These are phyloP conservation scores for Trichogramma dendrolimi DNA, from an alignment of 2,888 invertebrate genomes.

Conservation along the genomic window DNA sequence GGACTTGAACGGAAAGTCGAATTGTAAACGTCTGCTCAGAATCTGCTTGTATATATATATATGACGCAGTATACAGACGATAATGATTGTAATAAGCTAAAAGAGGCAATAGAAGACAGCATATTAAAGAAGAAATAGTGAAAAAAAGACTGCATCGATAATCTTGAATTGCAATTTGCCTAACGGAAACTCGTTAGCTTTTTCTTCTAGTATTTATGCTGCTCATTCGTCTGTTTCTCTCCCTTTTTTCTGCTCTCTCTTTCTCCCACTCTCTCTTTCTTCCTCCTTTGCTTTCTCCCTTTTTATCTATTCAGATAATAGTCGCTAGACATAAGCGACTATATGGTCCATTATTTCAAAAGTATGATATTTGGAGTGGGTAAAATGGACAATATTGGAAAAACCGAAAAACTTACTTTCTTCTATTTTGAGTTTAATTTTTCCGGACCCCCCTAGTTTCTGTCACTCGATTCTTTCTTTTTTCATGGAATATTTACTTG, in stretches of 20 bases:
- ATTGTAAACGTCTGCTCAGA: too few species aligned
- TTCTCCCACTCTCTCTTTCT: neutral
- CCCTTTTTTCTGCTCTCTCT: neutral
- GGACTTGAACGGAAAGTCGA: too few species aligned
- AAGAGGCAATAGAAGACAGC: neutral
- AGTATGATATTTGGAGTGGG: too few species aligned
- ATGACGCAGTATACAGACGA: neutral
- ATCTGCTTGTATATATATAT: neutral
- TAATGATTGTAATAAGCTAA: conserved; percentile 3
- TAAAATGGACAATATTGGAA: too few species aligned
- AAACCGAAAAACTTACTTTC: too few species aligned
- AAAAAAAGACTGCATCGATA: neutral
- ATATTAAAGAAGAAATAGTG: neutral
- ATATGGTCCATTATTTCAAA: too few species aligned
- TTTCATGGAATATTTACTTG: too few species aligned
- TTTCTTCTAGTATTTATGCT: neutral
- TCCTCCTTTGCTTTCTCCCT: neutral
- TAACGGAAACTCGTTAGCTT: conserved; percentile 16
- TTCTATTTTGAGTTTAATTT: too few species aligned
- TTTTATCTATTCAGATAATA: too few species aligned
- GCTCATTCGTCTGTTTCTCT: neutral
- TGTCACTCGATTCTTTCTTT: too few species aligned
- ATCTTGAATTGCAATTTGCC: conserved; percentile 8
- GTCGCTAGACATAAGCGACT: neutral
- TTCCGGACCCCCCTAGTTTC: too few species aligned